Evolutionary conservation across 2,113 vertebrate genomes (phyloP).

Genomic region (Xenopus tropicalis): UCB_Xtro_10.0 CM004443.2:134695001-134695500

Average conservation of each 20-base stretch:
- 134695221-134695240: conserved; percentile 57
- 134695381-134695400: conserved; percentile 90
- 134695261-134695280: conserved; percentile 91
- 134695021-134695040: no score
- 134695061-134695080: no score
- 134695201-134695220: no score
- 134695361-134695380: conserved; percentile 87
- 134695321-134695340: conserved; percentile 89
- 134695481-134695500: no score
- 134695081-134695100: no score
- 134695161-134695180: no score
- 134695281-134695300: conserved; percentile 89
- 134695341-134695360: conserved; percentile 90
- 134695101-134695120: no score
- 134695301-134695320: conserved; percentile 90
- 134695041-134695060: no score
- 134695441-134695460: conserved; percentile 80
- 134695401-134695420: conserved; percentile 81
- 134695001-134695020: no score
- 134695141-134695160: no score
- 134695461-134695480: conserved; percentile 48
- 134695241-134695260: conserved; percentile 88
- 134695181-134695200: no score
- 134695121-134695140: no score
- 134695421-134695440: conserved; percentile 85